Conservation (phyloP, 2,797 vertebrate species). For the Trematomus bernacchii region DNA sequence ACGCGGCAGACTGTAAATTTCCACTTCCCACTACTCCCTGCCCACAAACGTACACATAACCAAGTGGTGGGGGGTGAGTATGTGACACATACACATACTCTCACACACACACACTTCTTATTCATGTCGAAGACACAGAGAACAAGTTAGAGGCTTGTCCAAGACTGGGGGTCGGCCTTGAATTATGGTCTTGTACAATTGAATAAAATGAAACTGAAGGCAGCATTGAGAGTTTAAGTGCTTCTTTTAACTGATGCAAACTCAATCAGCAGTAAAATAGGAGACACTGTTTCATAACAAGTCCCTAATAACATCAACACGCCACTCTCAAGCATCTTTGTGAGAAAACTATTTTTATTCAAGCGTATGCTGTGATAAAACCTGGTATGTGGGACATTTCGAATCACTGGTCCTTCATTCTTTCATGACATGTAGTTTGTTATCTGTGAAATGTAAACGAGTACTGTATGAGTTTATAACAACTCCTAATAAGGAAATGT, state of each 20-base stretch:
- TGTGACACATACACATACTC: constrained; percentile 43
- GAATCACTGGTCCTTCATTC: constrained; percentile 29
- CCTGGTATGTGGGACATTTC: constrained; percentile 30
- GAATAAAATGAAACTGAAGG: constrained; percentile 28
- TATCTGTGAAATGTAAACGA: constrained; percentile 75
- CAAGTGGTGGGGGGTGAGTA: constrained; percentile 25
- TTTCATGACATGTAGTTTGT: constrained; percentile 50
- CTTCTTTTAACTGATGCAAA: neutral
- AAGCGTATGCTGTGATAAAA: constrained; percentile 19
- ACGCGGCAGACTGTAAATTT: constrained; percentile 84
- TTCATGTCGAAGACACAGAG: constrained; percentile 62
- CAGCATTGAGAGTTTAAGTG: constrained; percentile 20
- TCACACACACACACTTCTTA: constrained; percentile 52
- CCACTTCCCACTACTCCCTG: constrained; percentile 75
- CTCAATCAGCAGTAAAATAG: constrained; percentile 36
- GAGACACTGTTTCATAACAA: constrained; percentile 22
- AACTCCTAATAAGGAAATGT: constrained; percentile 78
- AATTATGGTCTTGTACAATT: constrained; percentile 53
- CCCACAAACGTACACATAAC: constrained; percentile 57
- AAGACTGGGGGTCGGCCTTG: constrained; percentile 40
- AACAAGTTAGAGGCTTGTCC: constrained; percentile 50
- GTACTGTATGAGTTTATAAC: constrained; percentile 70
- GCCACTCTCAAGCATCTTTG: constrained; percentile 36
- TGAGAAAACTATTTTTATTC: constrained; percentile 50
- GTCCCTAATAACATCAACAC: constrained; percentile 15